Conservation (phyloP, 2,888 invertebrate species). For the Drosophila gaucha region DNA sequence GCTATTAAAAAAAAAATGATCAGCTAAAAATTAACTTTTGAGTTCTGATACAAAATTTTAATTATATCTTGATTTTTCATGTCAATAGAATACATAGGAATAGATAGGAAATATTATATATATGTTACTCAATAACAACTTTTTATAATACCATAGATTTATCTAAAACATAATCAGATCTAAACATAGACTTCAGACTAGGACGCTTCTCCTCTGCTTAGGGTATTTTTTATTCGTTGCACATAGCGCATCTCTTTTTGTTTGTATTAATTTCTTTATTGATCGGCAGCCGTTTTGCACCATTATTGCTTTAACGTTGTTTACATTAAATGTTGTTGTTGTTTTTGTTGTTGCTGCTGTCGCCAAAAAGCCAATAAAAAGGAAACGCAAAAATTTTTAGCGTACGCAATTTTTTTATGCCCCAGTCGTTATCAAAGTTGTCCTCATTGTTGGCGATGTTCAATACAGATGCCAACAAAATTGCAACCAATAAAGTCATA, state of each 20-base stretch:
- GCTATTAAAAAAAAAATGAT: too few relatives aligned
- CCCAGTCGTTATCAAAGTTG: slow-evolving; percentile 22
- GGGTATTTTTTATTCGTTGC: slow-evolving; percentile 3
- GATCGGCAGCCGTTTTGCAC: slow-evolving; percentile 31
- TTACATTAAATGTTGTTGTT: slow-evolving; percentile 14
- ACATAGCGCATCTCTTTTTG: neutral
- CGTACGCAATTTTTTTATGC: slow-evolving; percentile 37
- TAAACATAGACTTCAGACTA: too few relatives aligned
- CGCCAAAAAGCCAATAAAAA: slow-evolving; percentile 24
- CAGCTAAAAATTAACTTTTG: too few relatives aligned
- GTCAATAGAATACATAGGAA: too few relatives aligned
- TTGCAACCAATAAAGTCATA: slow-evolving; percentile 50
- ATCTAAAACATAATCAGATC: too few relatives aligned
- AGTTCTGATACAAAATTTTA: too few relatives aligned
- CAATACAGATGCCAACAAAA: slow-evolving; percentile 26
- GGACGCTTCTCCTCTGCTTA: too few relatives aligned
- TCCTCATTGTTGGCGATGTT: slow-evolving; percentile 14
- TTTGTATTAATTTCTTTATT: slow-evolving; percentile 13
- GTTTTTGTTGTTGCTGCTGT: slow-evolving; percentile 6
- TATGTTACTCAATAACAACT: too few relatives aligned
- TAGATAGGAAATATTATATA: too few relatives aligned
- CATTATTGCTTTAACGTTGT: slow-evolving; percentile 35
- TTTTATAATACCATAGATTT: too few relatives aligned
- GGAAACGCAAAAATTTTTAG: slow-evolving; percentile 19
- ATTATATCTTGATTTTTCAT: too few relatives aligned